Percentiles rank a stretch among this genome's conserved stretches.
Evolutionary conservation across 2,888 invertebrate species (phyloP).

Genomic region (Kuschelorhynchus macadamiae): DNA sequence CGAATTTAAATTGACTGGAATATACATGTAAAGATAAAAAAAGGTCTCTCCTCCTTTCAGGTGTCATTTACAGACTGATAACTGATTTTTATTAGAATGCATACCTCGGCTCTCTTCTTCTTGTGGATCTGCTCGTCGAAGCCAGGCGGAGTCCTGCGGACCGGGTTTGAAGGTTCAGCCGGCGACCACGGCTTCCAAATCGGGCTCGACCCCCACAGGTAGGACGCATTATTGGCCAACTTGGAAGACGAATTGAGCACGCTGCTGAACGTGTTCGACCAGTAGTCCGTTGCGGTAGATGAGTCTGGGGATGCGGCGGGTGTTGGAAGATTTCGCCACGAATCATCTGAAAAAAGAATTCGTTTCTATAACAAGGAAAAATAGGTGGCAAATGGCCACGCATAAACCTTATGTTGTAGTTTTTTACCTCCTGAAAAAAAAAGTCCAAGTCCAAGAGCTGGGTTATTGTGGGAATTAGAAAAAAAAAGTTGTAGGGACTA

Average conservation of each 20-base stretch:
- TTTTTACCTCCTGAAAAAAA: no score
- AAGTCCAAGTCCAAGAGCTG: no score
- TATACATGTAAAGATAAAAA: no score
- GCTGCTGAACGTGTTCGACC: conserved; percentile 56
- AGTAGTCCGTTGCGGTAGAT: conserved; percentile 37
- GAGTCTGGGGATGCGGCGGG: background rate
- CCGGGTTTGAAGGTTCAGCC: conserved; percentile 59
- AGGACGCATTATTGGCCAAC: conserved; percentile 56
- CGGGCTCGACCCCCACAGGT: conserved; percentile 67
- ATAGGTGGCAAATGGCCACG: no score
- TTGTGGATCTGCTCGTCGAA: conserved; percentile 43
- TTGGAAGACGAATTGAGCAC: conserved; percentile 55
- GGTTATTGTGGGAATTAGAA: no score
- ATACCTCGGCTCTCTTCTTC: conserved; percentile 22
- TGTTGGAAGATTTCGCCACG: conserved; percentile 27
- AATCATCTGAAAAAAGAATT: conserved; percentile 52
- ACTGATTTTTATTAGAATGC: conserved; percentile 9
- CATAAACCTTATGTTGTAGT: no score
- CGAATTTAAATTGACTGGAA: no score
- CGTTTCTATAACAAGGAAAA: no score
- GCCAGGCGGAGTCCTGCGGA: conserved; percentile 67
- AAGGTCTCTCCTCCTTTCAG: no score
- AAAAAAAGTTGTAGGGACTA: no score
- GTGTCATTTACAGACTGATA: no score
- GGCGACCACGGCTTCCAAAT: conserved; percentile 68